Base-by-base conservation (phyloP, 2,113 vertebrate species). In the Kryptolebias marmoratus region DNA sequence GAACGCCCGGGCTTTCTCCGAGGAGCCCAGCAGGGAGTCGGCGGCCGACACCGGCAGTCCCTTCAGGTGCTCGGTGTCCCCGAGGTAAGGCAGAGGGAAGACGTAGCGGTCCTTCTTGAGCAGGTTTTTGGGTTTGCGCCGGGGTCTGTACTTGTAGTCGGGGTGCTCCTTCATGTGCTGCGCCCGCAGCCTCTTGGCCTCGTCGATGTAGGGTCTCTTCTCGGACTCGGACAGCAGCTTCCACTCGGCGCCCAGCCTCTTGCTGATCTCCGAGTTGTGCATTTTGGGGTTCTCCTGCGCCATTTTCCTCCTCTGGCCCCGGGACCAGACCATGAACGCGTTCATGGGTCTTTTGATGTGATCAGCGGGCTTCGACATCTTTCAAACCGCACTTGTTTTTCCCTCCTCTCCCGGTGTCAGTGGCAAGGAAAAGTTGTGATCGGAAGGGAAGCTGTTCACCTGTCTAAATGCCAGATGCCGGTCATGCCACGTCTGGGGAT, bases 121-220 rank as follows among this genome's bases (percentile, higher is more conserved):
- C 82, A 99, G 95, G 93, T 98, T 98, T 91, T 99, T 99, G 92
- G 98, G 97, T 49, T 99, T 99, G 91, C 98, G 98, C 87, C 98
- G 84, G 32, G 98, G 98, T 85, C 98, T 91, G 92, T 99, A 99
- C 94, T 99, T 99, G 95, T 99, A 99, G 94, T 99, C 98, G n/a
- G 98, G 97, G 66, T 99, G 98, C 65, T 99, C 98, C 94, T 99
- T 99, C 98, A 99, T 99, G 93, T 99, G 98, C 88, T 98, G 97
- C 18, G 98, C 98, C 27, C 98, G 94, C 80, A 99, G 94, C 85
- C 97, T 80, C 89, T 99, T 99, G 90, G 98, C 98, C 87, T 99
- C 98, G 73, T 99, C 98, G 75, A 99, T 99, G 93, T 98, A 99
- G 0, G 98, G 98, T 73, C 97, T 93, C 90, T 99, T 99, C 92